Conservation (phyloP, 2,888 invertebrate species). For the Timema podura region DNA sequence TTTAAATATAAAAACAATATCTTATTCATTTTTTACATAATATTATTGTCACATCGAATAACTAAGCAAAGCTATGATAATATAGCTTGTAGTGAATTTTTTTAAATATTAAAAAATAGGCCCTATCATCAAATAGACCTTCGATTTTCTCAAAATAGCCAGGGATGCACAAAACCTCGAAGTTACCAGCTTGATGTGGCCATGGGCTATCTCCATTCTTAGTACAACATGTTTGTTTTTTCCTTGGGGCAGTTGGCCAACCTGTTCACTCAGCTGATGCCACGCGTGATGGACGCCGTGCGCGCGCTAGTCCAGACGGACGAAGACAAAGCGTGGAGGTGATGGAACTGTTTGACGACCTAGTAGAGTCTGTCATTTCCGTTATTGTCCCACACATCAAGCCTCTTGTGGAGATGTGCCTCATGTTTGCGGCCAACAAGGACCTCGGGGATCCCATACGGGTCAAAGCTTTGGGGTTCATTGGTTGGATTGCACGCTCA, state of each 20-base stretch:
- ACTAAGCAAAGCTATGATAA: too few species aligned
- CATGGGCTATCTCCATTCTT: too few species aligned
- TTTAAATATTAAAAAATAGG: too few species aligned
- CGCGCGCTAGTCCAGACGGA: slow-evolving; percentile 53
- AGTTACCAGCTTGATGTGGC: too few species aligned
- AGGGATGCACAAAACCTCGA: too few species aligned
- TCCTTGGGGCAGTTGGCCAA: slow-evolving; percentile 48
- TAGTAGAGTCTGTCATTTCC: slow-evolving; percentile 55
- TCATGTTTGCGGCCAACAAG: slow-evolving; percentile 56
- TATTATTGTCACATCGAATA: too few species aligned
- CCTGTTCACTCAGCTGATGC: slow-evolving; percentile 57
- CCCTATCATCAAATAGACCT: too few species aligned
- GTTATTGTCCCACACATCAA: slow-evolving; percentile 62
- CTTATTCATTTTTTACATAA: too few species aligned
- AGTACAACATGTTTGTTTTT: too few species aligned
- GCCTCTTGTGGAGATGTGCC: slow-evolving; percentile 60
- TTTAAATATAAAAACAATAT: too few species aligned
- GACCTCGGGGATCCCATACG: slow-evolving; percentile 57
- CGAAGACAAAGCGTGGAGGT: slow-evolving; percentile 58
- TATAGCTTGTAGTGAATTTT: too few species aligned
- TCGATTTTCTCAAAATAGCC: too few species aligned
- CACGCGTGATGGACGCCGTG: slow-evolving; percentile 59
- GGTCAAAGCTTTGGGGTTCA: slow-evolving; percentile 59
- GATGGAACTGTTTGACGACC: slow-evolving; percentile 61
- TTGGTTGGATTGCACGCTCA: slow-evolving; percentile 60